A percentile compares a stretch with the other conserved stretches of the same genome.
These are phyloP conservation scores for Melanaphis sacchari DNA, from an alignment of 1,140 invertebrate genomes.

Conservation along the genomic window DNA sequence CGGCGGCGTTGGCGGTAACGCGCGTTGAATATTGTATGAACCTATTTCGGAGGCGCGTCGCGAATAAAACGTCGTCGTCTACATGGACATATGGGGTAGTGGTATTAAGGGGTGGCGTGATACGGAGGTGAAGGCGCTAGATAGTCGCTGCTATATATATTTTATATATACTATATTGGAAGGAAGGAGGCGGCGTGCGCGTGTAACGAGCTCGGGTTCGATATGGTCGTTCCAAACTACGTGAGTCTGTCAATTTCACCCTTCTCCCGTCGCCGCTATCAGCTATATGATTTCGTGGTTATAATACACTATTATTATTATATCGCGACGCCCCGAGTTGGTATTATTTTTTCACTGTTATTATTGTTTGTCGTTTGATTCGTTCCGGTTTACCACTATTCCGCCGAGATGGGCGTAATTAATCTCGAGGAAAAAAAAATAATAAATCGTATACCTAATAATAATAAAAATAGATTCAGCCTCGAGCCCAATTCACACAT, in stretches of 20 bases:
- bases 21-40: conserved; percentile 55
- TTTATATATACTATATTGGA: background rate
- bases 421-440: background rate
- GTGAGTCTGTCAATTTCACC: conserved; percentile 20
- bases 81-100: background rate
- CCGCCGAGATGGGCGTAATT: background rate
- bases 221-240: conserved; percentile 15
- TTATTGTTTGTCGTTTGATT: conserved; percentile 29
- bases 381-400: conserved; percentile 18
- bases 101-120: background rate
- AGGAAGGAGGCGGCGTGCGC: background rate
- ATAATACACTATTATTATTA: conserved; percentile 3
- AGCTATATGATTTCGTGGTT: conserved; percentile 7
- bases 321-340: background rate
- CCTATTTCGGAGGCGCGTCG: conserved; percentile 42
- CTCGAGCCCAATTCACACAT: background rate
- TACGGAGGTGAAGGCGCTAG: background rate
- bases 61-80: conserved; percentile 41
- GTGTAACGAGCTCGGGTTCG: conserved; percentile 31
- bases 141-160: background rate
- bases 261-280: background rate
- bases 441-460: background rate
- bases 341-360: background rate
- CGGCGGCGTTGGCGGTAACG: conserved; percentile 21
- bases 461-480: background rate